phyloP scores from a whole-genome alignment of 2,888 invertebrate genomes.

The Clitarchus hookeri region DNA sequence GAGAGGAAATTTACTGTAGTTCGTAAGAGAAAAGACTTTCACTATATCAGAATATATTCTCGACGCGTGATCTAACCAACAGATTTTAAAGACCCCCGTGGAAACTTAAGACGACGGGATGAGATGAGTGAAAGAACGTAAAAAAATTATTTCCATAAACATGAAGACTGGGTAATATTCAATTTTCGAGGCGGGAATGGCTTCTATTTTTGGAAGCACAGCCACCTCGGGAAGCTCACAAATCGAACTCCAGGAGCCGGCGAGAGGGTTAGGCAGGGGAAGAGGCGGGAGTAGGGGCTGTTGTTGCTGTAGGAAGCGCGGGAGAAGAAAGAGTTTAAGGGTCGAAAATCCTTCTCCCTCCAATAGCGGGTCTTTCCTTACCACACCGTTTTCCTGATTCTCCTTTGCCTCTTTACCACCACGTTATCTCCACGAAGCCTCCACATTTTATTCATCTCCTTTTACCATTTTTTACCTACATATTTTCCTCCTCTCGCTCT shows the following conservation, averaged over 20 bases:
- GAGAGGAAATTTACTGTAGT: too few relatives aligned
- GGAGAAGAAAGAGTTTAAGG: neutral
- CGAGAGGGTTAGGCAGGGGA: neutral
- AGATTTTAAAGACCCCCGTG: neutral
- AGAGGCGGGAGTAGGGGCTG: neutral
- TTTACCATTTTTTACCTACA: neutral
- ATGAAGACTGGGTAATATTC: slow-evolving; percentile 30
- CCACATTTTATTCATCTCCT: neutral
- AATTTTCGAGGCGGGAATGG: slow-evolving; percentile 34
- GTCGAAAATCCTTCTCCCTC: neutral
- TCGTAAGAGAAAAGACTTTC: too few relatives aligned
- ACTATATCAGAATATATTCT: too few relatives aligned
- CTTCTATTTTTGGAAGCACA: slow-evolving; percentile 21
- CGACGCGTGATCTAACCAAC: neutral
- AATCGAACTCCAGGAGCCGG: neutral
- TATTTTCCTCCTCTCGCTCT: neutral
- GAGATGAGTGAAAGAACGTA: neutral
- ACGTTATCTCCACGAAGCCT: neutral
- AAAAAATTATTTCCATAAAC: slow-evolving; percentile 5
- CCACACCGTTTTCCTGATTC: slow-evolving; percentile 7
- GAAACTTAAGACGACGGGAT: neutral
- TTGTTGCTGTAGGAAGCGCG: slow-evolving; percentile 14
- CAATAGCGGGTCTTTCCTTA: neutral
- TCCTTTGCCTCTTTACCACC: neutral
- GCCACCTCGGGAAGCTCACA: neutral